A percentile compares a stretch with the other conserved stretches of the same genome.
phyloP scores from a whole-genome alignment of 92 coral and sea anemone species.

The Muricea muricata region DNA sequence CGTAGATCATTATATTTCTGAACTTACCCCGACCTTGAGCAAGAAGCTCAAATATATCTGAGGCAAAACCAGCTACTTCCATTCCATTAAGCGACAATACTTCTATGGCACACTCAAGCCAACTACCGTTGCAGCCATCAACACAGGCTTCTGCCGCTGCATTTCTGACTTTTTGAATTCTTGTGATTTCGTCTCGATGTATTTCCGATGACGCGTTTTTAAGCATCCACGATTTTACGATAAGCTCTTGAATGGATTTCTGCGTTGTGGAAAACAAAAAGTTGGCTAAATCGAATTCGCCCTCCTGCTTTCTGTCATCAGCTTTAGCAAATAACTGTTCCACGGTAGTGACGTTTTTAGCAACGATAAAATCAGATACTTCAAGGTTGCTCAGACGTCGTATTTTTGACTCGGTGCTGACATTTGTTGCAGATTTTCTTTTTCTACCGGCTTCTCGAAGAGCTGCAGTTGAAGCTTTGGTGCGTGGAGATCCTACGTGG shows the following conservation, averaged over 20 bases:
- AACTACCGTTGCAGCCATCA: slow-evolving; percentile 6
- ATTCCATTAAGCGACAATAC: neutral
- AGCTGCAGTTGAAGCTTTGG: slow-evolving; percentile 4
- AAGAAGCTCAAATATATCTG: neutral
- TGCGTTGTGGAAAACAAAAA: slow-evolving; percentile 11
- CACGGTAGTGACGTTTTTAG: neutral
- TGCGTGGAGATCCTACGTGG: slow-evolving; percentile 2
- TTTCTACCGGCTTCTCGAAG: neutral
- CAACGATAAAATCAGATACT: neutral
- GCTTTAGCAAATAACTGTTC: neutral
- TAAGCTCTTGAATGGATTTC: neutral
- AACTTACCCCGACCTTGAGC: slow-evolving; percentile 5
- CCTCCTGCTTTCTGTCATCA: slow-evolving; percentile 7
- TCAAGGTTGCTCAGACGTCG: neutral
- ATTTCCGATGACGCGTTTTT: neutral
- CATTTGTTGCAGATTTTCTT: neutral
- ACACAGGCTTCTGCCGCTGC: neutral
- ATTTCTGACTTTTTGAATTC: neutral
- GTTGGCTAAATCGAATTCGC: slow-evolving; percentile 2
- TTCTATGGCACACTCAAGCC: slow-evolving; percentile 6
- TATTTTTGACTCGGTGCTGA: neutral
- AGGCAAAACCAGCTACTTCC: slow-evolving; percentile 7
- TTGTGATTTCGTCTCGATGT: neutral
- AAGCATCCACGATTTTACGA: neutral
- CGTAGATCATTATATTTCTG: slow-evolving; percentile 4